Evolutionary conservation across 2,888 invertebrate species (phyloP).

Genomic region (Drosophila neonasuta): DNA sequence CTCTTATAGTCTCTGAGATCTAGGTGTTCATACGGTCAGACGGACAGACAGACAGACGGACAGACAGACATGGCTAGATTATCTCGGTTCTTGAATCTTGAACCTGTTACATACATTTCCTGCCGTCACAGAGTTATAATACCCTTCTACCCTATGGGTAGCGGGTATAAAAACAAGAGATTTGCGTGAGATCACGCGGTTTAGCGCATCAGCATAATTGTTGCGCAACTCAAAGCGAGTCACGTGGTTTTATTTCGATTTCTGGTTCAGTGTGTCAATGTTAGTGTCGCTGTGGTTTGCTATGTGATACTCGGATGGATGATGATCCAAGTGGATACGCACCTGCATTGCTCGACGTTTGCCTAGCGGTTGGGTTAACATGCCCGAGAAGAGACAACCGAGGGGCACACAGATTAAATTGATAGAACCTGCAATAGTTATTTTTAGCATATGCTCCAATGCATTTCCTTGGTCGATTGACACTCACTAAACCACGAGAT

Average conservation of each 20-base stretch:
- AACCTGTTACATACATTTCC: too few relatives aligned
- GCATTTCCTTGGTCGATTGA: not conserved
- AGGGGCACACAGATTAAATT: slow-evolving; percentile 91
- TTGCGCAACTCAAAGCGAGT: slow-evolving; percentile 34
- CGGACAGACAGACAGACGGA: too few relatives aligned
- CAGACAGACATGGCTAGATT: too few relatives aligned
- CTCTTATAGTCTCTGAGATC: too few relatives aligned
- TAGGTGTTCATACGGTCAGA: too few relatives aligned
- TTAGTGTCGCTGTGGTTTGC: not conserved
- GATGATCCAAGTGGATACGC: slow-evolving; percentile 13
- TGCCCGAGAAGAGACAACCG: slow-evolving; percentile 89
- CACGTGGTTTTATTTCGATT: slow-evolving; percentile 34
- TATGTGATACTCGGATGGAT: not conserved
- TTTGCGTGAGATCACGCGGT: slow-evolving; percentile 10
- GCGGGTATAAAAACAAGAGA: slow-evolving; percentile 7
- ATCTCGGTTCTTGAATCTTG: too few relatives aligned
- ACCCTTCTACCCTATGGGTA: too few relatives aligned
- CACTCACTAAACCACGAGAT: slow-evolving; percentile 89
- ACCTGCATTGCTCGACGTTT: slow-evolving; percentile 89
- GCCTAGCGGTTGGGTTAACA: slow-evolving; percentile 88
- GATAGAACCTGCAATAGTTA: slow-evolving; percentile 86
- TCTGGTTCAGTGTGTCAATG: slow-evolving; percentile 61
- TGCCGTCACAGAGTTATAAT: too few relatives aligned
- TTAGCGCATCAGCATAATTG: slow-evolving; percentile 49
- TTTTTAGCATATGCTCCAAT: not conserved